Conservation (phyloP, 2,113 vertebrate species). For the Meriones unguiculatus region DNA sequence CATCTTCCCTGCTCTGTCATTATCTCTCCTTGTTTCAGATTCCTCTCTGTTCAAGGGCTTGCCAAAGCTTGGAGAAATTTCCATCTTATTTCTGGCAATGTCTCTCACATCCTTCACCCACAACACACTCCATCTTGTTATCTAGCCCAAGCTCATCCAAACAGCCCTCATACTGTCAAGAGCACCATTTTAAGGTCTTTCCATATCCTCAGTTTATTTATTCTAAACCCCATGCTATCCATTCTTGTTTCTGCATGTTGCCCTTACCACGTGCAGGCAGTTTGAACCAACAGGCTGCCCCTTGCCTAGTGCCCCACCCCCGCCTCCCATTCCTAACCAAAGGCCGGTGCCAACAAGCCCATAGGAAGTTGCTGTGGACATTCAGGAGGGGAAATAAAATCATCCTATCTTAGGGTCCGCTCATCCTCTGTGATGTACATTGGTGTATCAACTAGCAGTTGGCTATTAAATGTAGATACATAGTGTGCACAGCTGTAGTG, state of each 20-base stretch:
- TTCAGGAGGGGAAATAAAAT: slow-evolving; percentile 93
- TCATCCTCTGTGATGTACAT: slow-evolving; percentile 97
- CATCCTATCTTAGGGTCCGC: slow-evolving; percentile 94
- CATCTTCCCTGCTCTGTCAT: background rate
- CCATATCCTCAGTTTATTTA: background rate
- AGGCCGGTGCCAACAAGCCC: background rate
- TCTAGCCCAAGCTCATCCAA: slow-evolving; percentile 85
- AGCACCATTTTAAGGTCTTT: background rate
- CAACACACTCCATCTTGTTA: background rate
- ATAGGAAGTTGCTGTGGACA: slow-evolving; percentile 92
- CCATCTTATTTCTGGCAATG: background rate
- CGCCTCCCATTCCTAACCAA: too few relatives aligned
- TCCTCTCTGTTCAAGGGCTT: background rate
- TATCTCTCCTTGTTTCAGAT: too few relatives aligned
- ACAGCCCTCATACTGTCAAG: too few relatives aligned
- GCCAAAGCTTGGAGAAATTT: background rate
- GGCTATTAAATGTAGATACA: slow-evolving; percentile 89
- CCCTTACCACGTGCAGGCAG: background rate
- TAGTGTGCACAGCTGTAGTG: slow-evolving; percentile 95
- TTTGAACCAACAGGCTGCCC: background rate
- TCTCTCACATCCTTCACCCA: background rate
- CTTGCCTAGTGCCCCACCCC: background rate
- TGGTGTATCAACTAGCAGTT: background rate
- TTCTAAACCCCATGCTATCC: background rate
- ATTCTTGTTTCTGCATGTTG: too few relatives aligned